Conservation (phyloP, 2,888 invertebrate genomes). For the Stegophylla sp. region DNA sequence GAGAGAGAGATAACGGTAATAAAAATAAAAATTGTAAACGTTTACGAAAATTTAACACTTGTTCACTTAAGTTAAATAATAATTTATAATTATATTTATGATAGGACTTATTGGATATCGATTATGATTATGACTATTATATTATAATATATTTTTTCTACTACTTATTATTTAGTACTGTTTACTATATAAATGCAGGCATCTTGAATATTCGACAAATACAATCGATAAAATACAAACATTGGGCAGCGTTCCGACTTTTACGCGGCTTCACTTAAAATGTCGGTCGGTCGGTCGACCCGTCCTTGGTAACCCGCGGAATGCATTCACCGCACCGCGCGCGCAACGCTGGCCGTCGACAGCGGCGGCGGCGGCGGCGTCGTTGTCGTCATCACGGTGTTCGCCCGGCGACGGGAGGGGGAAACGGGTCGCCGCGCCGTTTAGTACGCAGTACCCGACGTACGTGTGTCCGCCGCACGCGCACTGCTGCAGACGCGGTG, state of each 20-base stretch:
- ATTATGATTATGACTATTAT: conserved; percentile 41
- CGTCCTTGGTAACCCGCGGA: conserved; percentile 49
- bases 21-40: too few species aligned
- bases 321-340: conserved; percentile 38
- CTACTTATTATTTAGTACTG: conserved; percentile 59
- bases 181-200: conserved; percentile 58
- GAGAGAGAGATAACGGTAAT: conserved; percentile 25
- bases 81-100: conserved; percentile 51
- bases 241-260: conserved; percentile 58
- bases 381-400: too few species aligned
- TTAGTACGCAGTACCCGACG: too few species aligned
- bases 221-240: conserved; percentile 54
- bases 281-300: conserved; percentile 48
- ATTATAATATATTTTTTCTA: conserved; percentile 49
- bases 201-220: conserved; percentile 57
- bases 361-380: conserved; percentile 10
- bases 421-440: neutral
- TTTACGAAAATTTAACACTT: conserved; percentile 55
- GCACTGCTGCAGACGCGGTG: too few species aligned
- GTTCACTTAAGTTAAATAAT: conserved; percentile 56
- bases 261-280: conserved; percentile 59
- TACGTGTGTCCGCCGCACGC: too few species aligned
- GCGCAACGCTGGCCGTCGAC: conserved; percentile 14
- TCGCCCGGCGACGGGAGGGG: neutral
- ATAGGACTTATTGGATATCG: conserved; percentile 49